Evolutionary conservation across 2,888 invertebrate genomes (phyloP).

Genomic region (Eristalinus sepulchralis): DNA sequence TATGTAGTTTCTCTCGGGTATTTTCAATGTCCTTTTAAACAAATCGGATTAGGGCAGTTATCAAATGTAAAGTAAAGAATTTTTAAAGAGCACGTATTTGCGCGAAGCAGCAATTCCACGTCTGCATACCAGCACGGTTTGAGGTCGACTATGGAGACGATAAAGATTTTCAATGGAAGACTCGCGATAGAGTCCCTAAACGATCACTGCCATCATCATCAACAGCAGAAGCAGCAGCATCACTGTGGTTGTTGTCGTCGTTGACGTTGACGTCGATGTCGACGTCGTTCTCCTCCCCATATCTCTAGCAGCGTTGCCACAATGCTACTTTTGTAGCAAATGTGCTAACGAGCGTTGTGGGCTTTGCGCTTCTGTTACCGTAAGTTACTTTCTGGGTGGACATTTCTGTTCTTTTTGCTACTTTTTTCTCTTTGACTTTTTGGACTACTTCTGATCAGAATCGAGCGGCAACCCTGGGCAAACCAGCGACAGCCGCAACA

Average conservation of each 20-base stretch:
- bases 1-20: constrained; percentile 8
- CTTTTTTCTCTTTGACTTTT: no score
- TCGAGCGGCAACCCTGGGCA: neutral
- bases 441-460: no score
- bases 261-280: constrained; percentile 33
- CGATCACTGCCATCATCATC: constrained; percentile 66
- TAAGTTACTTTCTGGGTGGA: no score
- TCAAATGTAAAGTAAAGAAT: neutral
- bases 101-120: constrained; percentile 75
- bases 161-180: constrained; percentile 72
- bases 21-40: constrained; percentile 37
- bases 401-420: no score
- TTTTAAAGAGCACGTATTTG: constrained; percentile 26
- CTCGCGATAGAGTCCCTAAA: constrained; percentile 72
- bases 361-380: neutral
- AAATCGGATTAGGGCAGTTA: constrained; percentile 1
- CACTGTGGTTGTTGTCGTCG: constrained; percentile 42
- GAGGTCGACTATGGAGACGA: constrained; percentile 78
- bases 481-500: constrained; percentile 38
- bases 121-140: constrained; percentile 80
- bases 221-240: constrained; percentile 62
- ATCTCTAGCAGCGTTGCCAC: constrained; percentile 8
- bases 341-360: neutral
- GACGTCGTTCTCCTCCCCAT: constrained; percentile 48
- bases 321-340: neutral